Conservation (phyloP, 2,113 vertebrate species). For the Candoia aspera region DNA sequence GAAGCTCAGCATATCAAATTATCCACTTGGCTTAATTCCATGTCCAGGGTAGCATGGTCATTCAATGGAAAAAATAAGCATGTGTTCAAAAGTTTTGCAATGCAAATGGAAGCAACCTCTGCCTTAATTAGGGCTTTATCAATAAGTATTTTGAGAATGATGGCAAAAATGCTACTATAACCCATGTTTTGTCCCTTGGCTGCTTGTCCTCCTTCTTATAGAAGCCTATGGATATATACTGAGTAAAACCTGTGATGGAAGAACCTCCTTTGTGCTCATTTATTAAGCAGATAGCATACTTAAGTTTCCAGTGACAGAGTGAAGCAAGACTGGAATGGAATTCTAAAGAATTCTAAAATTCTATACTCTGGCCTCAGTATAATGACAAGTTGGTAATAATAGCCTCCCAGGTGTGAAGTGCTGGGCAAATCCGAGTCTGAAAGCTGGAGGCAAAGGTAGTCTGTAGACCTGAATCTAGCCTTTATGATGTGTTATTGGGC, state of each 20-base stretch:
- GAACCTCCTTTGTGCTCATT: too few species aligned
- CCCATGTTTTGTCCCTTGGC: background rate
- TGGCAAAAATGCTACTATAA: background rate
- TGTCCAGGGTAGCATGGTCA: background rate
- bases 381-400: background rate
- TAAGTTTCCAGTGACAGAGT: too few species aligned
- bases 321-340: too few species aligned
- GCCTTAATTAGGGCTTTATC: background rate
- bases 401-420: background rate
- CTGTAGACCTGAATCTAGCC: background rate
- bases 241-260: too few species aligned
- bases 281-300: too few species aligned
- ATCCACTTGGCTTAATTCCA: conserved; percentile 11
- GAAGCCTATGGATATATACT: too few species aligned
- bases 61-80: background rate
- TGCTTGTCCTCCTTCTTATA: too few species aligned
- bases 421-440: background rate
- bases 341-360: background rate
- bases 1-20: background rate
- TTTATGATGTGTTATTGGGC: background rate
- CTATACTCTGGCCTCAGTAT: background rate
- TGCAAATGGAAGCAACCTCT: background rate
- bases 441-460: background rate
- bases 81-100: background rate
- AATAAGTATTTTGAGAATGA: background rate